Conservation (phyloP, 2,113 vertebrate genomes). For the Solea solea region DNA sequence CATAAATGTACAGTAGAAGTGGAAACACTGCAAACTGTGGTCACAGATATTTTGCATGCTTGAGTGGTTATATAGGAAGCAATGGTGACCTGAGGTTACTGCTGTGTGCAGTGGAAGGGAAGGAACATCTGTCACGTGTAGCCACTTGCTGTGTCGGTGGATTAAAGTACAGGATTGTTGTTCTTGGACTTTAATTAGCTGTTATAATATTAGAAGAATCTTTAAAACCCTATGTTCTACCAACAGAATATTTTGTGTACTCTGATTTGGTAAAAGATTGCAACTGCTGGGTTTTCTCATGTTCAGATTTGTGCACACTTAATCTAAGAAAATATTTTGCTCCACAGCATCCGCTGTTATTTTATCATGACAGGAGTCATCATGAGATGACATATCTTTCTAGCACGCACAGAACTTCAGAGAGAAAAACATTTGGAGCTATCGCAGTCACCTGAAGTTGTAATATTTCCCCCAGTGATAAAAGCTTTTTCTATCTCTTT, state of each 20-base stretch:
- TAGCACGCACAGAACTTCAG: background rate
- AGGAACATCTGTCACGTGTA: slow-evolving; percentile 28
- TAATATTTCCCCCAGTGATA: background rate
- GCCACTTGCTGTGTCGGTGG: background rate
- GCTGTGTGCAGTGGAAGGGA: slow-evolving; percentile 1
- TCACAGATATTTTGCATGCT: slow-evolving; percentile 9
- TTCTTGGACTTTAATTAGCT: background rate
- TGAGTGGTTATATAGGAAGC: background rate
- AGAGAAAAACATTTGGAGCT: background rate
- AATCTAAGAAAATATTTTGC: background rate
- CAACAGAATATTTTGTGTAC: background rate
- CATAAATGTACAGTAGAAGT: background rate
- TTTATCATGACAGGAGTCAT: background rate
- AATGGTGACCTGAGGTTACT: slow-evolving; percentile 20
- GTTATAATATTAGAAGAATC: background rate
- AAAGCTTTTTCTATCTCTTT: background rate
- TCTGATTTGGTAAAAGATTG: background rate
- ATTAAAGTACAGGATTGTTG: background rate
- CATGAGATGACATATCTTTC: background rate
- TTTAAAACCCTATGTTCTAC: background rate
- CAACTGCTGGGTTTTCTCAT: too few species aligned
- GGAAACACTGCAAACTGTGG: background rate
- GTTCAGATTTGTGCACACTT: background rate
- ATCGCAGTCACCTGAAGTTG: background rate
- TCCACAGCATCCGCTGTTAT: background rate